phyloP scores from a whole-genome alignment of 2,113 vertebrate genomes.

The Amphiprion percula region DNA sequence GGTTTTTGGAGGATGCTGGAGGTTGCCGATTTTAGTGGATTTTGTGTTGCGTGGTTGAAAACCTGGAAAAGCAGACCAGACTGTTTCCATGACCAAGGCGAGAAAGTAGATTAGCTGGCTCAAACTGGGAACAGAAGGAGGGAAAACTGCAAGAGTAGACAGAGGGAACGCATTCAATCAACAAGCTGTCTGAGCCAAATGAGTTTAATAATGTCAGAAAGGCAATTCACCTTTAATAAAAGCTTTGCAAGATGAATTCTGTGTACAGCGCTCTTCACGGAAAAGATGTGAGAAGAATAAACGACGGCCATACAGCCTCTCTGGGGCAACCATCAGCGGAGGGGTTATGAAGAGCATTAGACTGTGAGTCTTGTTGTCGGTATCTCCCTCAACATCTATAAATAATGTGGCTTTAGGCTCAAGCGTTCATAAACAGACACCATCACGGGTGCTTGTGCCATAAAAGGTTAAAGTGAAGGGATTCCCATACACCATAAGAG shows the following conservation, averaged over 20 bases:
- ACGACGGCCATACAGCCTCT: background rate
- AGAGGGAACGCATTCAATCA: slow-evolving; percentile 49
- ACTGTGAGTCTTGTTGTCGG: slow-evolving; percentile 31
- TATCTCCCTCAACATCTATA: slow-evolving; percentile 76
- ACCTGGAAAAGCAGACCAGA: slow-evolving; percentile 32
- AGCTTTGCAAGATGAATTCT: slow-evolving; percentile 11
- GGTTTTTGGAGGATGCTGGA: slow-evolving; percentile 25
- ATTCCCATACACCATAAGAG: slow-evolving; percentile 22
- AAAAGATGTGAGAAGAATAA: slow-evolving; percentile 45
- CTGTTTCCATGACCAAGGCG: slow-evolving; percentile 36
- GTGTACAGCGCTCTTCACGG: slow-evolving; percentile 38
- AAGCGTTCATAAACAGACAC: slow-evolving; percentile 73
- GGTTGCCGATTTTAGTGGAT: slow-evolving; percentile 18
- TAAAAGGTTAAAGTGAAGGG: slow-evolving; percentile 72
- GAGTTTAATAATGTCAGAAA: slow-evolving; percentile 68
- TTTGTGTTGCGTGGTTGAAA: slow-evolving; percentile 52
- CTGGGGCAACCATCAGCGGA: slow-evolving; percentile 24
- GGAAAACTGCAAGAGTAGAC: slow-evolving; percentile 46
- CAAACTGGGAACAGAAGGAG: slow-evolving; percentile 20
- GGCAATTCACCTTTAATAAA: slow-evolving; percentile 58
- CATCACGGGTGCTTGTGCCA: slow-evolving; percentile 56
- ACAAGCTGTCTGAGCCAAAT: slow-evolving; percentile 53
- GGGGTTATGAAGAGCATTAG: slow-evolving; percentile 37
- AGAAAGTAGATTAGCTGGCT: slow-evolving; percentile 47
- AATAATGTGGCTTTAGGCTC: slow-evolving; percentile 77